Base-by-base conservation (phyloP, 2,888 invertebrate genomes). In the Heliconius ismenius region DNA sequence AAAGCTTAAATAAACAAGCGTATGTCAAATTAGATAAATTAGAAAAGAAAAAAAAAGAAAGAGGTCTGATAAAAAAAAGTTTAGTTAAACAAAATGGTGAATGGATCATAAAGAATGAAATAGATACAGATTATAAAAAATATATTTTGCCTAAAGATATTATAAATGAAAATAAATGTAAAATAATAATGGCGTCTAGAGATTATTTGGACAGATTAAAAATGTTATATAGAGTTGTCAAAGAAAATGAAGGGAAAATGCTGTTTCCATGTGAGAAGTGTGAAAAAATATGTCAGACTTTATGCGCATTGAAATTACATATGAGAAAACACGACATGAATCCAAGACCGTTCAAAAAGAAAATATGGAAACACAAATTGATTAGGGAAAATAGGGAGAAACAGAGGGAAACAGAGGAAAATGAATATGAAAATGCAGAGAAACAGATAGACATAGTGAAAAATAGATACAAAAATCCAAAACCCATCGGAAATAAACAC, bases 231-330 rank as follows among this genome's bases (percentile, higher is more conserved):
- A 74, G 81, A 0, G 18, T 88, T 4, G 89, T 89, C 0, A 91
- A 89, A 77, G 87, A 82, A 6, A 84, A 83, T 2, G 89, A 89
- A 0, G 68, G 82, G 0, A 85, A 86, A 79, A 90, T 93, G 80
- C 39, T 92, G 2, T 93, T 86, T 21, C 93, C 93, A 0, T 93
- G 93, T 60, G 86, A 89, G 0, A 81, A 78, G 0, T 93, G 93
- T 49, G 88, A 90, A 0, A 93, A 92, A 75, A 86, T 93, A 0
- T 93, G 93, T 39, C 85, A 86, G 1, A 89, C 86, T 0, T 77
- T 91, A 0, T 83, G 86, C 15, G 93, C 90, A 0, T 76, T 93
- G 2, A 92, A 88, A 60, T 74, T 92, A 1, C 93, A 93, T 74
- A 82, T 78, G 1, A 80, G 92, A 2, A 86, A 83, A 28, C 93